A percentile compares a stretch with the other conserved stretches of the same genome.
phyloP scores from a whole-genome alignment of 2,113 vertebrate genomes.

The Lanius collurio region DNA sequence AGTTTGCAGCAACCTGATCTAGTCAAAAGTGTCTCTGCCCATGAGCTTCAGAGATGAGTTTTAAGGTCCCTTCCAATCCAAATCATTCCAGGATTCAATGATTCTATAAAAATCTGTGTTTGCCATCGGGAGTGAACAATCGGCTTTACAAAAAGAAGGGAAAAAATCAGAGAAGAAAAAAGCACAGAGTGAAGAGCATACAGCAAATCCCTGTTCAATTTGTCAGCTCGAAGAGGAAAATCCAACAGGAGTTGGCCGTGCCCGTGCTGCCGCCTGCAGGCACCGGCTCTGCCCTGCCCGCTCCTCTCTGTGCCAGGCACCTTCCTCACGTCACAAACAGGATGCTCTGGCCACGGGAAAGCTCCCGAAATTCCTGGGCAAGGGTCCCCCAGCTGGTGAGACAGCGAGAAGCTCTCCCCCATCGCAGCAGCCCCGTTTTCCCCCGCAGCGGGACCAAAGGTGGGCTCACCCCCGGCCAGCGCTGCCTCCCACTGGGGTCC shows the following conservation, averaged over 20 bases:
- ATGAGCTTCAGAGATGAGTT: not conserved
- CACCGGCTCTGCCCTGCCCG: not conserved
- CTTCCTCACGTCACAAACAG: accelerated
- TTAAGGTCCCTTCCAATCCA: not conserved
- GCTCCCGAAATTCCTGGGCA: accelerated
- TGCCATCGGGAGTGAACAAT: not conserved
- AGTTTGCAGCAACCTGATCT: accelerated
- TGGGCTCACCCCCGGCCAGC: not conserved
- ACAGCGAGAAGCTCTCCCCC: not conserved
- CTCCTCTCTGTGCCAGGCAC: not conserved
- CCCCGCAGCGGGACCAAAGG: not conserved
- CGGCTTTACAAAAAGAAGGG: not conserved
- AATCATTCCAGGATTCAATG: not conserved
- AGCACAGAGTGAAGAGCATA: accelerated
- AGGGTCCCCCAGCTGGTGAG: accelerated
- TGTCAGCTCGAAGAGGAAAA: not conserved
- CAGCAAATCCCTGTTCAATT: not conserved
- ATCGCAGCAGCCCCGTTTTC: too few species aligned
- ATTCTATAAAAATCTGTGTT: not conserved
- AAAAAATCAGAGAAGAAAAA: not conserved
- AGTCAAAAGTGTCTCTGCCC: not conserved
- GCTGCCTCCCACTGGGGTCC: not conserved
- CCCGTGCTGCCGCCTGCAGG: constrained; percentile 53
- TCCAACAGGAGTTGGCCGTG: accelerated
- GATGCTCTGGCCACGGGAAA: not conserved